These are phyloP conservation scores for Scaptomyza montana DNA, from an alignment of 1,140 invertebrate genomes.

Conservation along the genomic window DNA sequence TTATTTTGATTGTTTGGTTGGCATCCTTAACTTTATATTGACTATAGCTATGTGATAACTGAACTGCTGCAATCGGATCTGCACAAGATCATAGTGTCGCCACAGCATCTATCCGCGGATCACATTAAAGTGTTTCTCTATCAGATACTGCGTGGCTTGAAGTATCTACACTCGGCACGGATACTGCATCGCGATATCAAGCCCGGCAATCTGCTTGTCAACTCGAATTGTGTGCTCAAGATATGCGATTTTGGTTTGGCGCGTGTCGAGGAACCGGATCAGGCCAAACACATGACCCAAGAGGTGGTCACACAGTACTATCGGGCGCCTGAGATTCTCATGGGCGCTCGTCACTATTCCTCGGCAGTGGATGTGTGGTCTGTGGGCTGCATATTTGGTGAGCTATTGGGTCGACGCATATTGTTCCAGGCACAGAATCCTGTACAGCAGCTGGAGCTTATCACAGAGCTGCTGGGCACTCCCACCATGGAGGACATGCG, in stretches of 20 bases:
- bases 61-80: conserved; percentile 99
- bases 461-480: conserved; percentile 98
- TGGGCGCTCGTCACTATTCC: conserved; percentile 99
- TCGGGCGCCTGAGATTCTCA: conserved; percentile 98
- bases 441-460: conserved; percentile 97
- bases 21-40: conserved; percentile 47
- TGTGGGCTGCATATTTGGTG: conserved; percentile 99
- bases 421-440: conserved; percentile 98
- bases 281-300: conserved; percentile 98
- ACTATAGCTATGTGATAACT: conserved; percentile 97
- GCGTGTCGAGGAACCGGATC: conserved; percentile 95
- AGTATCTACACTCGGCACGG: conserved; percentile 98
- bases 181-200: conserved; percentile 99
- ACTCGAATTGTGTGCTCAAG: conserved; percentile 99
- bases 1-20: conserved; percentile 29
- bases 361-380: conserved; percentile 99
- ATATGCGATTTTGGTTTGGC: conserved; percentile 99
- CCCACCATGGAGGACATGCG: conserved; percentile 97
- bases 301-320: conserved; percentile 99
- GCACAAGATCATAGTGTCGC: conserved; percentile 99
- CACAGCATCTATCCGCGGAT: conserved; percentile 98
- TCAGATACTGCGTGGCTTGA: conserved; percentile 99
- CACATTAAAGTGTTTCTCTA: conserved; percentile 99
- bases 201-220: conserved; percentile 99
- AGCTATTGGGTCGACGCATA: conserved; percentile 96